A percentile compares a stretch with the other conserved stretches of the same genome.
phyloP scores from a whole-genome alignment of 23 tunicate species.

The Trididemnum clinides region DNA sequence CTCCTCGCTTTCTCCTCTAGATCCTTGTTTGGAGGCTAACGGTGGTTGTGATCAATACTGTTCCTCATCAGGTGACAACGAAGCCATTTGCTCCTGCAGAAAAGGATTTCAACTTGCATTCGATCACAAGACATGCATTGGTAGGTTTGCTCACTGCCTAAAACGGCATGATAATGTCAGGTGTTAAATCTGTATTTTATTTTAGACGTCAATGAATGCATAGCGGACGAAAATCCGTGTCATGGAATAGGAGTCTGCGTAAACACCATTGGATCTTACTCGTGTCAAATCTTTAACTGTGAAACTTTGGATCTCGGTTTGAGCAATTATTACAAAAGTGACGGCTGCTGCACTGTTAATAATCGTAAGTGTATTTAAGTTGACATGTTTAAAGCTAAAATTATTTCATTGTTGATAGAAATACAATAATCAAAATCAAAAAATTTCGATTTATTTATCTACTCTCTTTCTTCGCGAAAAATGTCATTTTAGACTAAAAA shows the following conservation, averaged over 20 bases:
- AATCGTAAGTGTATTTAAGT: not conserved
- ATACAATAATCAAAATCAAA: too few relatives aligned
- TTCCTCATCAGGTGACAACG: constrained; percentile 5
- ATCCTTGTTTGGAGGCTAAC: constrained; percentile 17
- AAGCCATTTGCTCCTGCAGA: constrained; percentile 15
- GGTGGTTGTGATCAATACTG: constrained; percentile 49
- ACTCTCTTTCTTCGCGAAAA: too few relatives aligned
- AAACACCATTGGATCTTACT: constrained; percentile 48
- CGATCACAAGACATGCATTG: constrained; percentile 18
- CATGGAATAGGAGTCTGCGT: constrained; percentile 15
- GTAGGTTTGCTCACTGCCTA: not conserved
- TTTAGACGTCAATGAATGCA: constrained; percentile 42
- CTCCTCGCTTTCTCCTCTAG: not conserved
- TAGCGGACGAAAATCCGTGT: constrained; percentile 12
- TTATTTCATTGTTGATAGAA: too few relatives aligned
- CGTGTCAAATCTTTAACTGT: constrained; percentile 42
- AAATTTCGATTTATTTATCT: too few relatives aligned
- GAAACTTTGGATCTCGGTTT: not conserved
- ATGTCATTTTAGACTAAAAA: too few relatives aligned
- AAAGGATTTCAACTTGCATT: not conserved
- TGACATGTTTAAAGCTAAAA: too few relatives aligned
- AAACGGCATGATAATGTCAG: not conserved
- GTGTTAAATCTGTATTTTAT: not conserved
- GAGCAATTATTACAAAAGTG: constrained; percentile 44
- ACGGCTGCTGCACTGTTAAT: constrained; percentile 9